phyloP scores from a whole-genome alignment of 2,888 invertebrate species.

The Tanytarsus gracilentus region DNA sequence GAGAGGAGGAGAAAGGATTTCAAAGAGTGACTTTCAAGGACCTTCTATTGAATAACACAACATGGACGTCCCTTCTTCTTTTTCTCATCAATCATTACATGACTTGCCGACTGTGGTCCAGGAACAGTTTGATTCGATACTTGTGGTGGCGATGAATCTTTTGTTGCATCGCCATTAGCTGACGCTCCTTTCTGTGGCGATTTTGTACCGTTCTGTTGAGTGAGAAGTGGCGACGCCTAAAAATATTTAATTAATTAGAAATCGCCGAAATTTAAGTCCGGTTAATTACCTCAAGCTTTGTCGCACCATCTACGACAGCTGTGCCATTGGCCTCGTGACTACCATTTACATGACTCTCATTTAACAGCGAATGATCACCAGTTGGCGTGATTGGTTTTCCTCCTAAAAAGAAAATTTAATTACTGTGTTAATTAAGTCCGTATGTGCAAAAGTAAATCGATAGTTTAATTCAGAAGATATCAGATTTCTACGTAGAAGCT shows the following conservation, averaged over 20 bases:
- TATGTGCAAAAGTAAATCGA: background rate
- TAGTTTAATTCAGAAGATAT: background rate
- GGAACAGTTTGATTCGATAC: conserved; percentile 53
- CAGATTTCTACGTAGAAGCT: too few species aligned
- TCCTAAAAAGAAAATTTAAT: conserved; percentile 35
- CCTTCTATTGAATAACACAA: conserved; percentile 78
- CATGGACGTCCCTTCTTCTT: conserved; percentile 94
- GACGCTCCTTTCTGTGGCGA: conserved; percentile 41
- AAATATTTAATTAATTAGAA: conserved; percentile 22
- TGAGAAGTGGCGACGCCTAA: conserved; percentile 41
- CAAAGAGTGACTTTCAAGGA: too few species aligned
- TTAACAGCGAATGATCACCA: conserved; percentile 37
- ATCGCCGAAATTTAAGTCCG: background rate
- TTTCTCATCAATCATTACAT: conserved; percentile 71
- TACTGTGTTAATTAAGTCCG: background rate
- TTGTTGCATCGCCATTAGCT: conserved; percentile 38
- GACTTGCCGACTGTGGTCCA: conserved; percentile 76
- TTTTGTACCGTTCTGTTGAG: conserved; percentile 42
- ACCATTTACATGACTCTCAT: conserved; percentile 35
- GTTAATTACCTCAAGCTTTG: conserved; percentile 40
- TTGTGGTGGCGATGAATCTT: conserved; percentile 42
- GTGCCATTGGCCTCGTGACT: conserved; percentile 38
- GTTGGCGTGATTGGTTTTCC: conserved; percentile 44
- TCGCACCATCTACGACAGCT: conserved; percentile 41
- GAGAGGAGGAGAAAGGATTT: too few species aligned